These are phyloP conservation scores for Leucoma salicis DNA, from an alignment of 2,888 invertebrate genomes.

Conservation along the genomic window DNA sequence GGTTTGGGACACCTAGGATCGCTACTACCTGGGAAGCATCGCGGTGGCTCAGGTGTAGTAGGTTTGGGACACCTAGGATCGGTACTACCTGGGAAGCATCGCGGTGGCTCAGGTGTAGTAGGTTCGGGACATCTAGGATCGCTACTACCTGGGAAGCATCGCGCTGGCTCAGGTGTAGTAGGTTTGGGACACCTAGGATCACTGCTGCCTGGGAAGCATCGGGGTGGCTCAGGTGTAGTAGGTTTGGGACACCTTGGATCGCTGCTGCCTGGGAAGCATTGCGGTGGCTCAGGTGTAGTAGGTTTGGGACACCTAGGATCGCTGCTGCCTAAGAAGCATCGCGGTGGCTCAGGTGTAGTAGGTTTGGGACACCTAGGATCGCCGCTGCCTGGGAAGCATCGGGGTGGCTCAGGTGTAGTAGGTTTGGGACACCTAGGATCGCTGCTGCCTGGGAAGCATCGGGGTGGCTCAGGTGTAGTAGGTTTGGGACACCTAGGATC, in stretches of 20 bases:
- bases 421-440: constrained; percentile 36
- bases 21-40: constrained; percentile 23
- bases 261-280: constrained; percentile 39
- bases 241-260: constrained; percentile 55
- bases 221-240: constrained; percentile 41
- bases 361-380: constrained; percentile 45
- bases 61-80: constrained; percentile 38
- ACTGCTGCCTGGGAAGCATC: constrained; percentile 46
- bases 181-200: constrained; percentile 53
- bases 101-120: constrained; percentile 22
- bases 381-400: constrained; percentile 44
- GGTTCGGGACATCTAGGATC: constrained; percentile 40
- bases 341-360: constrained; percentile 28
- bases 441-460: constrained; percentile 15
- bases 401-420: constrained; percentile 30
- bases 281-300: constrained; percentile 40
- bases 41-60: constrained; percentile 30
- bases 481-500: constrained; percentile 29
- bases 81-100: constrained; percentile 37
- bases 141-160: constrained; percentile 48
- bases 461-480: constrained; percentile 18
- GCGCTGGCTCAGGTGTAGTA: constrained; percentile 42
- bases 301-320: constrained; percentile 38
- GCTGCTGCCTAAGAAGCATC: constrained; percentile 36
- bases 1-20: constrained; percentile 42